Evolutionary conservation across 2,797 vertebrate species (phyloP).

Genomic region (Hirundo rustica): DNA sequence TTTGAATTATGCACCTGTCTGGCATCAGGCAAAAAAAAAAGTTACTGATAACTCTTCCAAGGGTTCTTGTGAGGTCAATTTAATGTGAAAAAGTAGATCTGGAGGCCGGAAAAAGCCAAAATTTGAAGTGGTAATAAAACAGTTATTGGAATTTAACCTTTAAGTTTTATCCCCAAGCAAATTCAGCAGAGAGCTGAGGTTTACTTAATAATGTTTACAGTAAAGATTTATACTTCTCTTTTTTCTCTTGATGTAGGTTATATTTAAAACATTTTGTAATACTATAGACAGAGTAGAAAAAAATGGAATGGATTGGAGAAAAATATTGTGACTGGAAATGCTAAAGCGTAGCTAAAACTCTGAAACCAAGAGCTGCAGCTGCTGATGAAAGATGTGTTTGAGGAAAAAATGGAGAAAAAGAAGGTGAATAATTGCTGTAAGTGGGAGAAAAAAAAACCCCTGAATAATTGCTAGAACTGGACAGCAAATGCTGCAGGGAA

Average conservation of each 20-base stretch:
- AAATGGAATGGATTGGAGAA: neutral
- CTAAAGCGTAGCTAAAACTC: neutral
- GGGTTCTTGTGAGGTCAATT: neutral
- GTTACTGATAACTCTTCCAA: neutral
- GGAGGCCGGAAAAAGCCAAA: neutral
- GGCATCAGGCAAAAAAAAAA: neutral
- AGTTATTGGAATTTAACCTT: neutral
- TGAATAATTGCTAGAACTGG: neutral
- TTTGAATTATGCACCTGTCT: neutral
- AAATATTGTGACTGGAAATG: neutral
- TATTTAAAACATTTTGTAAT: neutral
- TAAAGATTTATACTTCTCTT: neutral
- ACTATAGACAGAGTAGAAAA: neutral
- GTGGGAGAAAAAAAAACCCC: neutral
- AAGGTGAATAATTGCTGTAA: neutral
- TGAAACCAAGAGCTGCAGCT: neutral
- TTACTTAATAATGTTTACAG: neutral
- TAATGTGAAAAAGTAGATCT: neutral
- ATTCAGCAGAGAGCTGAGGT: neutral
- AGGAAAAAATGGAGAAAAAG: neutral
- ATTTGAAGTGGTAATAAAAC: neutral
- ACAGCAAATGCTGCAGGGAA: neutral
- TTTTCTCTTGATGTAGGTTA: neutral
- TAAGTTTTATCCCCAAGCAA: neutral
- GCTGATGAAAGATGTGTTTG: neutral